Base-by-base conservation (phyloP, 2,888 invertebrate species). In the Dasysyrphus tricinctus region DNA sequence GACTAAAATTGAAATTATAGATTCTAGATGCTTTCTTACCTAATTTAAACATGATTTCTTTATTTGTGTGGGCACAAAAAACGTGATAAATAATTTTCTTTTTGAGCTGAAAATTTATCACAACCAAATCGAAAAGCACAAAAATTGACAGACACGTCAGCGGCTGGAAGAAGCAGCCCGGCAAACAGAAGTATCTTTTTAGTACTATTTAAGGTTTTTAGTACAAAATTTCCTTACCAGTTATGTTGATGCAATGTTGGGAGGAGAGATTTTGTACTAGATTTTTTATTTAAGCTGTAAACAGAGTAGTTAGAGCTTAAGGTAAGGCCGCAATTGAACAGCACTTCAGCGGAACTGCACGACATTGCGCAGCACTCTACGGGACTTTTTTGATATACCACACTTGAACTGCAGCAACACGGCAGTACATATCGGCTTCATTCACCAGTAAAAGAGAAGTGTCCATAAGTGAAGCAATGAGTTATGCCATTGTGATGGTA, bases 121-220 rank as follows among this genome's bases (percentile, higher is more conserved):
- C 65, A 65, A 47, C 65, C 65, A 47, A 65, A 88, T 81, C 67
- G 75, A 83, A 63, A 88, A 79, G 69, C 88, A 88, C 88, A 89
- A 88, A 88, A 81, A 84, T 77, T 89, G 89, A 89, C 91, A 91
- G 91, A 91, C 91, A 91, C 91, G 91, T 91, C 92, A 91, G 90
- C 91, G 90, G 75, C 89, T 74, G 75, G n/a, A 49, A 34, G 49
- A 88, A 47, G 5, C 16, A 65, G 70, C 82, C 86, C 78, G 86
- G 82, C 86, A 80, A 85, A 85, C 69, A 77, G 37, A n/a, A 77
- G n/a, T 39, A 42, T 29, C 14, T 51, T 69, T 69, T 69, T 69
- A 54, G 69, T 39, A 69, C 69, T 34, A n/a, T n/a, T 47, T 37
- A n/a, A 7, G 2, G 11, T 14, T 12, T 77, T 61, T 85, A 63